Conservation (phyloP, 2,113 vertebrate genomes). For the Sminthopsis crassicaudata region DNA sequence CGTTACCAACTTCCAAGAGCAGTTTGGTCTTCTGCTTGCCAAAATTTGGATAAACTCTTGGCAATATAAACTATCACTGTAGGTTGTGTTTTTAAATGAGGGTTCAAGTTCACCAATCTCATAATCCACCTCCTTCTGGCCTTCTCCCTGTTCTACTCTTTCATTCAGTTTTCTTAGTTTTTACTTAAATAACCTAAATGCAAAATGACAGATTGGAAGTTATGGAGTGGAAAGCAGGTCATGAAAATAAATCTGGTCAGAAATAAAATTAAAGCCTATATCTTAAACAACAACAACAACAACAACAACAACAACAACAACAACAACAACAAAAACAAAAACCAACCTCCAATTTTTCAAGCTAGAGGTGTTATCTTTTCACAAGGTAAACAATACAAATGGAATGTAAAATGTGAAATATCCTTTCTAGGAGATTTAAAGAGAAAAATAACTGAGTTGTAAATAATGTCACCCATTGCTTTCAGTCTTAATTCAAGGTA, state of each 20-base stretch:
- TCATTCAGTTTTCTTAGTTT: not conserved
- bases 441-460: conserved; percentile 31
- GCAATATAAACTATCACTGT: not conserved
- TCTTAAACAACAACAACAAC: not conserved
- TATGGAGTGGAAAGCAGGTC: not conserved
- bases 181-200: not conserved
- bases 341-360: not conserved
- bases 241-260: not conserved
- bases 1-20: not conserved
- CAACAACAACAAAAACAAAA: not conserved
- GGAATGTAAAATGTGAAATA: not conserved
- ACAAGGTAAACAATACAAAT: not conserved
- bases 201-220: not conserved
- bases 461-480: conserved; percentile 45
- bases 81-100: not conserved
- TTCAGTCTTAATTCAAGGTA: conserved; percentile 63
- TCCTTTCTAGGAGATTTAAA: not conserved
- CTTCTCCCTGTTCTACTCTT: not conserved
- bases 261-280: not conserved
- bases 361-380: not conserved
- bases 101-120: not conserved
- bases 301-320: no score
- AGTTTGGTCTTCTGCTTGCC: not conserved
- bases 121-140: not conserved
- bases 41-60: conserved; percentile 1